These are phyloP conservation scores for Helleia helle DNA, from an alignment of 2,888 invertebrate genomes.

Conservation along the genomic window DNA sequence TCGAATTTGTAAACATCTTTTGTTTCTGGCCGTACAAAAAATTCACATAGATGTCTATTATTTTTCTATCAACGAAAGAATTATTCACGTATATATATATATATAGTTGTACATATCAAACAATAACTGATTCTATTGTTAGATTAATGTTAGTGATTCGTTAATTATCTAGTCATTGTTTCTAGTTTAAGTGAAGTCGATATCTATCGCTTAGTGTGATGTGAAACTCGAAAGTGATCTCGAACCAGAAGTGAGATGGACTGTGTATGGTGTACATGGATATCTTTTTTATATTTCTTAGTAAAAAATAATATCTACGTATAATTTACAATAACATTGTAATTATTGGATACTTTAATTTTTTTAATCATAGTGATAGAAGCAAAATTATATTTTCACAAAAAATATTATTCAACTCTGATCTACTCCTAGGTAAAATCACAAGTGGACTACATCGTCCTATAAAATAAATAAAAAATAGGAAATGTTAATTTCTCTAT, in stretches of 20 bases:
- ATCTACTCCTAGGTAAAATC: too few relatives aligned
- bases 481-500: too few relatives aligned
- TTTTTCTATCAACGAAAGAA: conserved; percentile 15
- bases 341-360: not conserved
- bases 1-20: too few relatives aligned
- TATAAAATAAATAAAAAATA: too few relatives aligned
- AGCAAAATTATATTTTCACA: conserved; percentile 4
- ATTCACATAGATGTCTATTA: conserved; percentile 3
- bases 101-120: conserved; percentile 41
- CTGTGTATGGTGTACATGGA: not conserved
- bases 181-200: conserved; percentile 14
- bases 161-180: conserved; percentile 38
- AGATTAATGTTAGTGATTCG: conserved; percentile 28
- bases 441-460: too few relatives aligned
- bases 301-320: too few relatives aligned
- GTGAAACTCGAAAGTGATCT: not conserved
- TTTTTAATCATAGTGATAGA: conserved; percentile 2
- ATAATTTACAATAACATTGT: conserved; percentile 3
- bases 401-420: too few relatives aligned
- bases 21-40: not conserved
- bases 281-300: too few relatives aligned
- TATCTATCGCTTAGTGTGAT: conserved; percentile 7
- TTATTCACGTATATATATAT: conserved; percentile 14
- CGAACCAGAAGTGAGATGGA: not conserved
- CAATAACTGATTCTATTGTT: conserved; percentile 26